phyloP scores from a whole-genome alignment of 1,140 invertebrate genomes.

The Vanessa atalanta region DNA sequence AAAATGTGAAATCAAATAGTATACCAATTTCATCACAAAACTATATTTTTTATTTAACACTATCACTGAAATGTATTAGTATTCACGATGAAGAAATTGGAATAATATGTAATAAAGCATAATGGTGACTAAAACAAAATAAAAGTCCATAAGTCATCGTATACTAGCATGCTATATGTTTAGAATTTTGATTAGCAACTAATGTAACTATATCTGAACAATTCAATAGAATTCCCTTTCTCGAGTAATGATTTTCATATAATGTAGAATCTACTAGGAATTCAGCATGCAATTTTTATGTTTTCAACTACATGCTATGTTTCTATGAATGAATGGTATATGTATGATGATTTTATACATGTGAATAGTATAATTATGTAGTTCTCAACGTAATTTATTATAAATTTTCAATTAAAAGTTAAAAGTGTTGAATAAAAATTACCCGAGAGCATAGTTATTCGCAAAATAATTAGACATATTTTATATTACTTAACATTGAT shows the following conservation, averaged over 20 bases:
- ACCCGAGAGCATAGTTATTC: too few species aligned
- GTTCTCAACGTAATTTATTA: too few species aligned
- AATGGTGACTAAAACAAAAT: background rate
- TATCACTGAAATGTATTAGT: background rate
- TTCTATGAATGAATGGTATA: too few species aligned
- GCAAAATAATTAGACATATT: too few species aligned
- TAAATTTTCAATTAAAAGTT: too few species aligned
- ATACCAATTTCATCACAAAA: background rate
- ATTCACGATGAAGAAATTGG: conserved; percentile 7
- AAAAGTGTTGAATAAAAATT: too few species aligned
- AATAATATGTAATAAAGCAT: conserved; percentile 11
- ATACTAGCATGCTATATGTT: conserved; percentile 10
- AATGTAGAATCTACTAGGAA: too few species aligned
- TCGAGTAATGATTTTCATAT: background rate
- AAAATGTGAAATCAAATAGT: conserved; percentile 20
- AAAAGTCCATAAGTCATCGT: background rate
- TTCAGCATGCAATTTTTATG: too few species aligned
- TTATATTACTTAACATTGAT: too few species aligned
- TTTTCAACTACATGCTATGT: too few species aligned
- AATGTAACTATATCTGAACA: background rate
- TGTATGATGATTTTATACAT: too few species aligned
- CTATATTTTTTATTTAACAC: background rate
- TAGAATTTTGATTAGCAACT: background rate
- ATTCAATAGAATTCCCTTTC: background rate
- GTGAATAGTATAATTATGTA: too few species aligned